Evolutionary conservation across 2,113 vertebrate species (phyloP).

Genomic region (Macrotis lagotis): DNA sequence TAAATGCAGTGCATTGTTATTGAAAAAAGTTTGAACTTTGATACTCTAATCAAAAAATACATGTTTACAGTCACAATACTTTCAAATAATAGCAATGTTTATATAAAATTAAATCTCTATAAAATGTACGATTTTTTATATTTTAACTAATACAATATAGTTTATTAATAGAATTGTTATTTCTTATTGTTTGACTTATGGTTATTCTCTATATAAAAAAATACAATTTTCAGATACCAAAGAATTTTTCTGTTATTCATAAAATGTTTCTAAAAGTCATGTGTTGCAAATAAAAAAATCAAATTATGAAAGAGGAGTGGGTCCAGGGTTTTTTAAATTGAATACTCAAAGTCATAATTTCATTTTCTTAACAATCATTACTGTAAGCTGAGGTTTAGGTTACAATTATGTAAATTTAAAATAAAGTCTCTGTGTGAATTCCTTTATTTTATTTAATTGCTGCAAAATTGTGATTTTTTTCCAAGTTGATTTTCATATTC

Average conservation of each 20-base stretch:
- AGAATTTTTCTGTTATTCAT: not conserved
- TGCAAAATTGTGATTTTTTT: not conserved
- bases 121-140: not conserved
- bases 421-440: not conserved
- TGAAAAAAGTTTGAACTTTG: too few relatives aligned
- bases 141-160: not conserved
- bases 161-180: not conserved
- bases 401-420: constrained; percentile 27
- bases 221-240: not conserved
- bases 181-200: not conserved
- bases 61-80: too few relatives aligned
- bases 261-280: constrained; percentile 1
- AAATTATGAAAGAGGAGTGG: not conserved
- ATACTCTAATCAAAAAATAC: too few relatives aligned
- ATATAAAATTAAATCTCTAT: too few relatives aligned
- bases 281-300: fast-evolving
- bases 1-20: too few relatives aligned
- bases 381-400: not conserved
- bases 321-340: not conserved
- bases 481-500: constrained; percentile 53
- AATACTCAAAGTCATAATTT: not conserved
- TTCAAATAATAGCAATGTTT: too few relatives aligned
- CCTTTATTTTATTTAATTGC: constrained; percentile 11
- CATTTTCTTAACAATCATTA: constrained; percentile 32
- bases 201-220: not conserved